Percentiles rank a stretch among this genome's conserved stretches.
Conservation (phyloP, 2,888 invertebrate genomes). For the Chymomyza procnemis region DNA sequence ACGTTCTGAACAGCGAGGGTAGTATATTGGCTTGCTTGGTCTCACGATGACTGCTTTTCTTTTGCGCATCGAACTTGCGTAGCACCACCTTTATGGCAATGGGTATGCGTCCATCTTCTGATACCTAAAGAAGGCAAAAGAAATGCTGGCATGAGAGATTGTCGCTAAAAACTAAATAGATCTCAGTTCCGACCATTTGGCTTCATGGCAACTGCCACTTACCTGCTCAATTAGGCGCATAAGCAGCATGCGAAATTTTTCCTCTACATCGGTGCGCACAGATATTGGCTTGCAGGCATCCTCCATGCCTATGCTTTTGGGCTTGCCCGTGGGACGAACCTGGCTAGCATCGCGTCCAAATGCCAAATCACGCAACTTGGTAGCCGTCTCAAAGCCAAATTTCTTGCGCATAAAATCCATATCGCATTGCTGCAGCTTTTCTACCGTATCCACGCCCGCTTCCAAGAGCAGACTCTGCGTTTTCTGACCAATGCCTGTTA, state of each 20-base stretch:
- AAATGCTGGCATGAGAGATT: no score
- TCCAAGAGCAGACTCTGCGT: constrained; percentile 83
- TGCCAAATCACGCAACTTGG: constrained; percentile 84
- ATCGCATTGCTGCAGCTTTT: constrained; percentile 83
- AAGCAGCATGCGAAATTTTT: constrained; percentile 84
- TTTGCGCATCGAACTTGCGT: constrained; percentile 84
- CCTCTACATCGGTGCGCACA: constrained; percentile 86
- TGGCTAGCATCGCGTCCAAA: constrained; percentile 86
- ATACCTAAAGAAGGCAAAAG: constrained; percentile 57
- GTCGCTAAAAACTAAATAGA: no score
- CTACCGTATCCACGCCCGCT: constrained; percentile 83
- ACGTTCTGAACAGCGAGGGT: constrained; percentile 81
- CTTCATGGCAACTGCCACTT: not conserved
- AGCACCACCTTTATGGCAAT: constrained; percentile 86
- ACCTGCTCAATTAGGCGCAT: constrained; percentile 85
- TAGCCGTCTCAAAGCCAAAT: constrained; percentile 85
- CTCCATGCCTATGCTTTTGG: constrained; percentile 88
- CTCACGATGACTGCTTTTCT: constrained; percentile 85
- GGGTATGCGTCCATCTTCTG: constrained; percentile 89
- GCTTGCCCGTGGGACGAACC: constrained; percentile 87
- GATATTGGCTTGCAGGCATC: constrained; percentile 88
- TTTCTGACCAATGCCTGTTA: constrained; percentile 88
- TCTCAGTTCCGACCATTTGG: not conserved
- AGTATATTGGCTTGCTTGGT: constrained; percentile 87
- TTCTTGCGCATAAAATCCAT: constrained; percentile 82